phyloP scores from a whole-genome alignment of 2,113 vertebrate genomes.

The Microcebus ravelobensis region DNA sequence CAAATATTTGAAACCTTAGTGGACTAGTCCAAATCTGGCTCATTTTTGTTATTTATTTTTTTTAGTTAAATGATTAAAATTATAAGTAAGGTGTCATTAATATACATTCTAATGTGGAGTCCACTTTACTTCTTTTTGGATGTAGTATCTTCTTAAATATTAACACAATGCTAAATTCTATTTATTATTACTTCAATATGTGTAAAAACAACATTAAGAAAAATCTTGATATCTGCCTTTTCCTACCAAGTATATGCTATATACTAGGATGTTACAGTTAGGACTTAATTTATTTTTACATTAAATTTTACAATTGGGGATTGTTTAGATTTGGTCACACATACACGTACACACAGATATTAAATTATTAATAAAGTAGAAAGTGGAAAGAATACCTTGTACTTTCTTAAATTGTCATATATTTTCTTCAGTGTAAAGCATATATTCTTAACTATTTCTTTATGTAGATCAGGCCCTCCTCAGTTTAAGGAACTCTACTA shows the following conservation, averaged over 20 bases:
- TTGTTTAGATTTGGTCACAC: not conserved
- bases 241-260: not conserved
- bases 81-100: not conserved
- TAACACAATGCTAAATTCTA: not conserved
- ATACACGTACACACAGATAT: not conserved
- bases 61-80: not conserved
- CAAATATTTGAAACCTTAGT: conserved; percentile 57
- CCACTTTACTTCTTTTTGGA: not conserved
- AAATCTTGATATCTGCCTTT: not conserved
- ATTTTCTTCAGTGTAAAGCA: not conserved
- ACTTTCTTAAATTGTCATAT: not conserved
- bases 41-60: not conserved
- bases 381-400: not conserved
- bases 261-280: not conserved
- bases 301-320: not conserved
- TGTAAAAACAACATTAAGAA: not conserved
- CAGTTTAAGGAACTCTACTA: not conserved
- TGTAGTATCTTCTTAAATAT: not conserved
- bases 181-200: not conserved
- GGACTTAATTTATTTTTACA: not conserved
- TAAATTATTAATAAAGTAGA: not conserved
- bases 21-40: not conserved
- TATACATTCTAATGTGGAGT: not conserved
- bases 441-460: not conserved
- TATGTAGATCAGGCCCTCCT: not conserved